These are phyloP conservation scores for Sphaerodactylus townsendi DNA, from an alignment of 2,113 vertebrate genomes.

Conservation along the genomic window DNA sequence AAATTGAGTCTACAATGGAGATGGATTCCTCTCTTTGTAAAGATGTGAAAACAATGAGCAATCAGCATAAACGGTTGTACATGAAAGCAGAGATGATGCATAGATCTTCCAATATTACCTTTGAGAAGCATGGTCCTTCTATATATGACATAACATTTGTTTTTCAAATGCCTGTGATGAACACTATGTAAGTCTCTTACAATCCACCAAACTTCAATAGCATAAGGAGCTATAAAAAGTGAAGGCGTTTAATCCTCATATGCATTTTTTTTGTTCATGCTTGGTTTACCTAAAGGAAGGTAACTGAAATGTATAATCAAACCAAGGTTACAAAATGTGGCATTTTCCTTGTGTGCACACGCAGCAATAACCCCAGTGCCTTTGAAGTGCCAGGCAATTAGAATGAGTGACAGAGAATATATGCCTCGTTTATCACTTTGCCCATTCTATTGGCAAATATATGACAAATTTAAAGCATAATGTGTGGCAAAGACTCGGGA, in stretches of 20 bases:
- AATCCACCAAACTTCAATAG: slow-evolving; percentile 5
- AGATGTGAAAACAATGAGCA: neutral
- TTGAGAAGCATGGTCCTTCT: neutral
- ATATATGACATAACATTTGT: neutral
- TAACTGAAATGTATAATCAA: slow-evolving; percentile 43
- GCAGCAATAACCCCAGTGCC: slow-evolving; percentile 16
- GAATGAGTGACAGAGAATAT: slow-evolving; percentile 40
- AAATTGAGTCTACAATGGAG: neutral
- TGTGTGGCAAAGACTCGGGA: slow-evolving; percentile 31
- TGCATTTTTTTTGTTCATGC: slow-evolving; percentile 17
- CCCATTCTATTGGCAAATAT: slow-evolving; percentile 30
- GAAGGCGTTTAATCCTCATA: slow-evolving; percentile 34
- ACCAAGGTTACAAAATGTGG: slow-evolving; percentile 36
- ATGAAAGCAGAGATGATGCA: neutral
- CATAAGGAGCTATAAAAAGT: slow-evolving; percentile 24
- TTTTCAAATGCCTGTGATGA: slow-evolving; percentile 28
- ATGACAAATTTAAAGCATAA: slow-evolving; percentile 34
- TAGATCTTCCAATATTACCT: neutral
- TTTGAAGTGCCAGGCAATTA: slow-evolving; percentile 55
- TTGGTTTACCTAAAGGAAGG: slow-evolving; percentile 37
- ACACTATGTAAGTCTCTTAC: neutral
- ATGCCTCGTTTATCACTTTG: slow-evolving; percentile 43
- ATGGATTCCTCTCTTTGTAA: neutral
- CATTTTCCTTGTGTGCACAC: neutral
- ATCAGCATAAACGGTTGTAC: rapidly evolving